Conservation (phyloP, 2,797 vertebrate genomes). For the Catamblyrhynchus diadema region DNA sequence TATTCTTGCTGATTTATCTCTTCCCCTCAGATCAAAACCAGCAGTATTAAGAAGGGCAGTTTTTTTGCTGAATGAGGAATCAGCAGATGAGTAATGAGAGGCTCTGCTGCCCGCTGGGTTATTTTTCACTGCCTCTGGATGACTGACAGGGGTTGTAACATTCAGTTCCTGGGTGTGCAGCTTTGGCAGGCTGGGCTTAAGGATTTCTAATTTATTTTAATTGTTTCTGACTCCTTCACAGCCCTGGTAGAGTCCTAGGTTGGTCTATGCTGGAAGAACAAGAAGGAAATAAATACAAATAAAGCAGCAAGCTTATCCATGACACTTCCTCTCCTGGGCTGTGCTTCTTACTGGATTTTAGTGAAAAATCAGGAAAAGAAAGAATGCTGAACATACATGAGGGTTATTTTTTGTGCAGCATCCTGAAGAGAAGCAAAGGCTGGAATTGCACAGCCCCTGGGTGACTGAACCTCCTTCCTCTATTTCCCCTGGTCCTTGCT, state of each 20-base stretch:
- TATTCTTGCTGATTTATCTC: slow-evolving; percentile 40
- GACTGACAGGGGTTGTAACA: not conserved
- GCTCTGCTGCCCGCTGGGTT: not conserved
- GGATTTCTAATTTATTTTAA: not conserved
- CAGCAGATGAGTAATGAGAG: slow-evolving; percentile 39
- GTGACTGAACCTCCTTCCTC: not conserved
- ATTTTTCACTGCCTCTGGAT: not conserved
- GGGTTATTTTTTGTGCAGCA: not conserved
- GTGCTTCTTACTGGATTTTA: not conserved
- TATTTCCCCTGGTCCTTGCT: not conserved
- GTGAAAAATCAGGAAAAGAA: not conserved
- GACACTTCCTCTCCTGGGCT: not conserved
- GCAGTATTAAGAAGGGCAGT: not conserved
- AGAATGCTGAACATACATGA: not conserved
- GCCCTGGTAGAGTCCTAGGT: not conserved
- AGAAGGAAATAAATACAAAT: not conserved
- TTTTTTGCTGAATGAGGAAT: slow-evolving; percentile 47
- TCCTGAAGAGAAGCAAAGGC: not conserved
- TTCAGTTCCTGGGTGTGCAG: not conserved
- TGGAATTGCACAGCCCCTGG: not conserved
- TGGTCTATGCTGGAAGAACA: not conserved
- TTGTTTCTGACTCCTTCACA: not conserved
- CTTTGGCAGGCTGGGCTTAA: not conserved
- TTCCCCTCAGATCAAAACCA: slow-evolving; percentile 30
- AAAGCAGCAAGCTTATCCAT: not conserved